phyloP scores from a whole-genome alignment of 92 coral and sea anemone species.

The Galaxea fascicularis region DNA sequence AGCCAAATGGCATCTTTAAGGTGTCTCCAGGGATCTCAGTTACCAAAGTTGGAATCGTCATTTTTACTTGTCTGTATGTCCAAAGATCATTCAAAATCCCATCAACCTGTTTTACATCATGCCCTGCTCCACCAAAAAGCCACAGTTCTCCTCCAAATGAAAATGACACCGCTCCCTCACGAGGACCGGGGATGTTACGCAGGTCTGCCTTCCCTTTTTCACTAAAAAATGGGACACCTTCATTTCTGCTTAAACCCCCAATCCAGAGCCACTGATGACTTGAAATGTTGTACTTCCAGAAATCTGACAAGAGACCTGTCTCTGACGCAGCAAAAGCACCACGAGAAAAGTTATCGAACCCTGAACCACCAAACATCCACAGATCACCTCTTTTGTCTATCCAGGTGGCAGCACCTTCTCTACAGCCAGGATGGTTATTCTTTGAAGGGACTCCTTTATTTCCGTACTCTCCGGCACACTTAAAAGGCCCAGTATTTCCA shows the following conservation, averaged over 20 bases:
- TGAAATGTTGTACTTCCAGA: conserved; percentile 77
- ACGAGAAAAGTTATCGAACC: conserved; percentile 67
- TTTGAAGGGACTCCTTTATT: conserved; percentile 56
- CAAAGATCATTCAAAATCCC: conserved; percentile 83
- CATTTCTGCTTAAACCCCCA: conserved; percentile 68
- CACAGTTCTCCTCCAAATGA: conserved; percentile 54
- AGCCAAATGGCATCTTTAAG: conserved; percentile 73
- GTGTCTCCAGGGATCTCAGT: conserved; percentile 87
- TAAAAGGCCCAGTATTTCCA: conserved; percentile 20
- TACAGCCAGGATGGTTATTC: conserved; percentile 70
- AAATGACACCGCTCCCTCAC: conserved; percentile 67
- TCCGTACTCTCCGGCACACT: conserved; percentile 66
- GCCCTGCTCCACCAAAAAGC: conserved; percentile 87
- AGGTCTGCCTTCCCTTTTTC: conserved; percentile 49
- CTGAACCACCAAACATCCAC: conserved; percentile 95
- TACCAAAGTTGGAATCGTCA: conserved; percentile 34
- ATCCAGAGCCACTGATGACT: conserved; percentile 70
- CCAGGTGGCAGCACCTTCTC: conserved; percentile 83
- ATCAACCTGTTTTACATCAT: conserved; percentile 56
- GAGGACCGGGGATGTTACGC: conserved; percentile 81
- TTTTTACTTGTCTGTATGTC: conserved; percentile 40
- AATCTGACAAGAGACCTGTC: conserved; percentile 77
- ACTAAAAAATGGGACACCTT: conserved; percentile 66
- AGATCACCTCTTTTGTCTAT: conserved; percentile 55
- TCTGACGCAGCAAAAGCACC: conserved; percentile 25